Evolutionary conservation across 2,888 invertebrate genomes (phyloP), one percentile per base, ranked within the genome.

Genomic region (Aphidius colemani): DNA sequence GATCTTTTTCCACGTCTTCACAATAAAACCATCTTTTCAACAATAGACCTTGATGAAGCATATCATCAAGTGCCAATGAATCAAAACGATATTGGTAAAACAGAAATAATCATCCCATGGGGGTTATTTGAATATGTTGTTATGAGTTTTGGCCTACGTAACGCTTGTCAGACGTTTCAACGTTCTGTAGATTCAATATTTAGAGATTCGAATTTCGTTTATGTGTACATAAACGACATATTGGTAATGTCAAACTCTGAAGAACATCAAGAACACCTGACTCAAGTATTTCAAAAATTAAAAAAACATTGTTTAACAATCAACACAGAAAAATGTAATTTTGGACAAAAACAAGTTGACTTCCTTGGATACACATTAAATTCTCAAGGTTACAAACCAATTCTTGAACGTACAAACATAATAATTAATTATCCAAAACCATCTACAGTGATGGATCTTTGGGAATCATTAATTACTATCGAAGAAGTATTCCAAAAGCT

Each of bases 331-430:
- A 46, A 46, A 9, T 46, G 46, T 9, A 10, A 46, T n/a, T 46
- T 46, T 10, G 11, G 6, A 5, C 46, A 46, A 46, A 46, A 10
- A 46, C n/a, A 46, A 11, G 11, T 46, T 11, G 46, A 46, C 9
- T 46, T 46, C 9, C 46, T 46, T 9, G 46, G 46, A 2, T 46
- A 46, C 9, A 7, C 7, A 10, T n/a, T 46, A 6, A 46, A 46
- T 11, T 10, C 10, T n/a, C 46, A 10, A 10, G 7, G 46, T 46
- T 46, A 46, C 6, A 10, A 1, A 46, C 4, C 46, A 46, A 46
- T n/a, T 8, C 6, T 9, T 6, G 50, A 56, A 40, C 45, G 63
- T 48, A 48, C 64, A 30, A 7, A 62, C 57, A 40, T 39, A 45
- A 41, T 57, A 59, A 6, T 9, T n/a, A 46, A 46, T 8, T 46